These are phyloP conservation scores for Spheniscus mendiculus DNA, from an alignment of 2,113 vertebrate species.

Conservation along the genomic window DNA sequence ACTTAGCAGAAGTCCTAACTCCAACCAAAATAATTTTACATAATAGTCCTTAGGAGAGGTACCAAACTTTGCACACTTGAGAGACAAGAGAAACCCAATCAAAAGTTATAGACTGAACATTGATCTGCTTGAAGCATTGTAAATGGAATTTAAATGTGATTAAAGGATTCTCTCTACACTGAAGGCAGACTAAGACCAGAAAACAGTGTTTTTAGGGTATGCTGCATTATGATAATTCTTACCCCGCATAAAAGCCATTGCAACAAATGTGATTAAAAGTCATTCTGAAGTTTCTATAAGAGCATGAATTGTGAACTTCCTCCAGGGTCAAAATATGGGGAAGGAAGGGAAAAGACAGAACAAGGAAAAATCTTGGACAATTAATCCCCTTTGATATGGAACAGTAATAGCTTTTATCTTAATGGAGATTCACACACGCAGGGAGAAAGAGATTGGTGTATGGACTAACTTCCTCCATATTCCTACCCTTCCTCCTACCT, in stretches of 20 bases:
- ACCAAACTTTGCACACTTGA: neutral
- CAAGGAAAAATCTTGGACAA: neutral
- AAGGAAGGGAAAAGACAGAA: neutral
- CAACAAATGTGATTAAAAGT: neutral
- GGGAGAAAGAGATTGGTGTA: neutral
- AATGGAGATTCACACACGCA: neutral
- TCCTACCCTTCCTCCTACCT: neutral
- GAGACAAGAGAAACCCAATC: neutral
- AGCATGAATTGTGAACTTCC: neutral
- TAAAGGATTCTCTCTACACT: neutral
- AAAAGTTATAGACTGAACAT: neutral
- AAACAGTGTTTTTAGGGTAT: accelerated
- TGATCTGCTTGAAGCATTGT: neutral
- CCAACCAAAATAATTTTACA: neutral
- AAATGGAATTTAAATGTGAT: neutral
- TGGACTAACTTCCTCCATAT: neutral
- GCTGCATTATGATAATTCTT: neutral
- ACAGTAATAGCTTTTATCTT: neutral
- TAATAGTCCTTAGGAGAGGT: neutral
- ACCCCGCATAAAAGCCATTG: neutral
- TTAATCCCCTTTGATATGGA: neutral
- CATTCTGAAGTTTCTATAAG: neutral
- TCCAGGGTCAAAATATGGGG: neutral
- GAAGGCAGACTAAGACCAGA: neutral
- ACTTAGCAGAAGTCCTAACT: neutral